Evolutionary conservation across 2,113 vertebrate species (phyloP).

Genomic region (Jacana jacana): DNA sequence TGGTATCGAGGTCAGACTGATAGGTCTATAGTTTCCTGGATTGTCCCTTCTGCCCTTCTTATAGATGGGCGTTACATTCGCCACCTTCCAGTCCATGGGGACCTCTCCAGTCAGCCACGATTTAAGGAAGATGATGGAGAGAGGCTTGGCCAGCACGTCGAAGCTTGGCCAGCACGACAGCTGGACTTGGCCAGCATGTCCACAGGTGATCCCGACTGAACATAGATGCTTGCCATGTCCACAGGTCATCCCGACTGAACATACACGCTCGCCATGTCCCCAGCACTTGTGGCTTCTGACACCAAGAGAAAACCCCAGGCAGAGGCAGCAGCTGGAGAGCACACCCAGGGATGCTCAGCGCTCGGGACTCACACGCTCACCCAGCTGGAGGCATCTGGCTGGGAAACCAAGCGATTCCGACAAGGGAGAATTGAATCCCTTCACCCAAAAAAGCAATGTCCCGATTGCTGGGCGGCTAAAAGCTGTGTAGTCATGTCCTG

Average conservation of each 20-base stretch:
- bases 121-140: too few relatives aligned
- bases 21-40: too few relatives aligned
- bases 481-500: not conserved
- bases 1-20: too few relatives aligned
- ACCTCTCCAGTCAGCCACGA: too few relatives aligned
- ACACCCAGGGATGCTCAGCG: not conserved
- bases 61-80: too few relatives aligned
- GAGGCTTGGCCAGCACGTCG: too few relatives aligned
- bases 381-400: not conserved
- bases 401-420: not conserved
- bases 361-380: not conserved
- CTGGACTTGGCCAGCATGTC: too few relatives aligned
- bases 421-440: not conserved
- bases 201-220: rapidly evolving
- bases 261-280: rapidly evolving
- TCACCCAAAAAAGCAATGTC: not conserved
- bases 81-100: too few relatives aligned
- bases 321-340: not conserved
- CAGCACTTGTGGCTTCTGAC: not conserved
- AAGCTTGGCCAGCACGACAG: too few relatives aligned
- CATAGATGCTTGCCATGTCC: too few relatives aligned
- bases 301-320: not conserved
- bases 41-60: too few relatives aligned
- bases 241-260: rapidly evolving
- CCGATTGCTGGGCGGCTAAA: not conserved